These are phyloP conservation scores for Scaptodrosophila lebanonensis DNA, from an alignment of 1,140 invertebrate species.

Conservation along the genomic window DNA sequence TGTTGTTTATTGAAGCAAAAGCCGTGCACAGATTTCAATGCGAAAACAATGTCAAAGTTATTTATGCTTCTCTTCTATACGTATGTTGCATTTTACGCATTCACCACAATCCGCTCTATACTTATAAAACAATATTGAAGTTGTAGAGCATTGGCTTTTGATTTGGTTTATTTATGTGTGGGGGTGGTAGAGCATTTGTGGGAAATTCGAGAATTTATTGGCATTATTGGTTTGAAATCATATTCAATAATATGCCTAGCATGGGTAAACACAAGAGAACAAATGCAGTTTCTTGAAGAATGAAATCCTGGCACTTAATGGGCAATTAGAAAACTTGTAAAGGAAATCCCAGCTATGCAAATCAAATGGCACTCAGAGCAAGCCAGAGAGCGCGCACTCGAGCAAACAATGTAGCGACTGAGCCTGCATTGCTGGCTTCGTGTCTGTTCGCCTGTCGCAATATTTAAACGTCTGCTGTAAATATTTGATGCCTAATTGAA, in stretches of 20 bases:
- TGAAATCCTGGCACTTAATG: too few relatives aligned
- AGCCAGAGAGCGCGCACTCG: slow-evolving; percentile 8
- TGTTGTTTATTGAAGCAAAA: slow-evolving; percentile 12
- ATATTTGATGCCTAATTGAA: slow-evolving; percentile 75
- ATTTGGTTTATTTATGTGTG: slow-evolving; percentile 2
- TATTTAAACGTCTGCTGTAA: slow-evolving; percentile 72
- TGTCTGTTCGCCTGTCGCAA: slow-evolving; percentile 45
- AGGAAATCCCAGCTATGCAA: slow-evolving; percentile 16
- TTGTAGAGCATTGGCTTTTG: neutral
- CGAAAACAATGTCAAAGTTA: slow-evolving; percentile 61
- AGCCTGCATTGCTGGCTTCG: slow-evolving; percentile 9
- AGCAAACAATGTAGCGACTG: neutral
- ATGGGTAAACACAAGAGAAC: too few relatives aligned
- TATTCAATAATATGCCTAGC: too few relatives aligned
- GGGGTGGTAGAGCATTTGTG: too few relatives aligned
- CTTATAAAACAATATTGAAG: too few relatives aligned
- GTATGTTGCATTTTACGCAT: slow-evolving; percentile 20
- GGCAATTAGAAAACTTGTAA: neutral
- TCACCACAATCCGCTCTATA: slow-evolving; percentile 29
- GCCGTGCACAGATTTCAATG: neutral
- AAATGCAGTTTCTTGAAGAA: too few relatives aligned
- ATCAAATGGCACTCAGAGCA: slow-evolving; percentile 28
- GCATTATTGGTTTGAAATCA: too few relatives aligned
- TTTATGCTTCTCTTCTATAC: slow-evolving; percentile 58
- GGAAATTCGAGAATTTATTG: too few relatives aligned